These are phyloP conservation scores for Xanthorhoe designata DNA, from an alignment of 2,888 invertebrate species.

Conservation along the genomic window DNA sequence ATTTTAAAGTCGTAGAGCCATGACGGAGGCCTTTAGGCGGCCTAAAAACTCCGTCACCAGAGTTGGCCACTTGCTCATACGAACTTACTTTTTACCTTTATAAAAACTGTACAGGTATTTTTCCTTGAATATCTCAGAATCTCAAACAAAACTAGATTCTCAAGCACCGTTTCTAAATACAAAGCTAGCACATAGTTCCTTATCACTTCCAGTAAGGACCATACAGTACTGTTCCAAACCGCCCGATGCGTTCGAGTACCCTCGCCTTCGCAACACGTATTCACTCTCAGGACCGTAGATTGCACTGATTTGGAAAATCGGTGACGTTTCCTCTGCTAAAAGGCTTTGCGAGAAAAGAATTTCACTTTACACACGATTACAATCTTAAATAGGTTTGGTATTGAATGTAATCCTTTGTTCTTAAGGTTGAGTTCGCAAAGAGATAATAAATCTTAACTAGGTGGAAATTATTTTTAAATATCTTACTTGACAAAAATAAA, in stretches of 20 bases:
- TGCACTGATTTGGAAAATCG: constrained; percentile 23
- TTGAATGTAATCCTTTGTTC: too few species aligned
- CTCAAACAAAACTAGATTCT: not conserved
- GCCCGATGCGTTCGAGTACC: constrained; percentile 6
- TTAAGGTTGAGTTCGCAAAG: too few species aligned
- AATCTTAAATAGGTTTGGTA: not conserved
- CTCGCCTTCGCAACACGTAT: constrained; percentile 22
- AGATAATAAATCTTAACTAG: too few species aligned
- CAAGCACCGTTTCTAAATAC: not conserved
- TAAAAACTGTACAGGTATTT: too few species aligned
- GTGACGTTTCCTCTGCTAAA: not conserved
- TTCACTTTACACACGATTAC: not conserved
- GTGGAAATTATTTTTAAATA: too few species aligned
- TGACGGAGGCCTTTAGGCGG: too few species aligned
- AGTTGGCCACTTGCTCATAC: too few species aligned
- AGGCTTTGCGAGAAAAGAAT: not conserved
- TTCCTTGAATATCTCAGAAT: not conserved
- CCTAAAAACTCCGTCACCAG: too few species aligned
- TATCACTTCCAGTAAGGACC: not conserved
- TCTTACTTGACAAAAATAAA: too few species aligned
- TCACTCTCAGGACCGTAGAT: constrained; percentile 23
- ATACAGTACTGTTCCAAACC: constrained; percentile 2
- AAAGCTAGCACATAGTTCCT: not conserved
- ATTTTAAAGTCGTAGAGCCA: too few species aligned
- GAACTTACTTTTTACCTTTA: too few species aligned